These are phyloP conservation scores for Cheirogaleus major DNA, from an alignment of 2,797 vertebrate genomes.

Conservation along the genomic window DNA sequence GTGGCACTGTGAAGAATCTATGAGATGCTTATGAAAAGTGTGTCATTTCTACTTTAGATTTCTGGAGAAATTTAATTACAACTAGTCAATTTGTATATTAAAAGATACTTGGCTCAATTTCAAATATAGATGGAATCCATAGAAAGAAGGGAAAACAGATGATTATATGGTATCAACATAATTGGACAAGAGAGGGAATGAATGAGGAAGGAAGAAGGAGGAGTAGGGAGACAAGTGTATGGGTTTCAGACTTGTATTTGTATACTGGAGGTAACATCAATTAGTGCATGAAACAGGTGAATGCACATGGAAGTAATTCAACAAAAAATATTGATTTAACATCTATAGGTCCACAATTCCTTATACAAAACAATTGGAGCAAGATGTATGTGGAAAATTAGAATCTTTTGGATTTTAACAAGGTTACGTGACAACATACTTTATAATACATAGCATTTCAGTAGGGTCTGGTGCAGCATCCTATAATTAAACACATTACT, in stretches of 20 bases:
- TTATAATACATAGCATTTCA: background rate
- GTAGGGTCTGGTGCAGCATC: background rate
- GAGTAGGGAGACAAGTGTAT: background rate
- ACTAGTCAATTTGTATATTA: conserved; percentile 33
- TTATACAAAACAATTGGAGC: background rate
- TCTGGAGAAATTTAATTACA: conserved; percentile 60
- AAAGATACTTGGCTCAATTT: conserved; percentile 56
- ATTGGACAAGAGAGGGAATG: background rate
- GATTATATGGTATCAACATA: background rate
- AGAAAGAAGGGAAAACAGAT: background rate
- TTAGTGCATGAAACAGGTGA: background rate
- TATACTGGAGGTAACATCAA: background rate
- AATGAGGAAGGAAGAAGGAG: background rate
- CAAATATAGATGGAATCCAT: conserved; percentile 46
- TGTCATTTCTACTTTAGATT: conserved; percentile 59
- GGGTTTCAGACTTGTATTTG: background rate
- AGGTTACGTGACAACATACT: background rate
- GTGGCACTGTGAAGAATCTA: conserved; percentile 47
- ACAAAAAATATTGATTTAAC: background rate
- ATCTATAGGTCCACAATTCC: background rate
- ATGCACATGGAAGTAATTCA: background rate
- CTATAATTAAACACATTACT: background rate
- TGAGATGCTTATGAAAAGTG: conserved; percentile 70
- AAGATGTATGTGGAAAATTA: background rate
- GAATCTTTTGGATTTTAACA: conserved; percentile 6